phyloP scores from a whole-genome alignment of 2,888 invertebrate species.

The Cyrtodaria siliqua region DNA sequence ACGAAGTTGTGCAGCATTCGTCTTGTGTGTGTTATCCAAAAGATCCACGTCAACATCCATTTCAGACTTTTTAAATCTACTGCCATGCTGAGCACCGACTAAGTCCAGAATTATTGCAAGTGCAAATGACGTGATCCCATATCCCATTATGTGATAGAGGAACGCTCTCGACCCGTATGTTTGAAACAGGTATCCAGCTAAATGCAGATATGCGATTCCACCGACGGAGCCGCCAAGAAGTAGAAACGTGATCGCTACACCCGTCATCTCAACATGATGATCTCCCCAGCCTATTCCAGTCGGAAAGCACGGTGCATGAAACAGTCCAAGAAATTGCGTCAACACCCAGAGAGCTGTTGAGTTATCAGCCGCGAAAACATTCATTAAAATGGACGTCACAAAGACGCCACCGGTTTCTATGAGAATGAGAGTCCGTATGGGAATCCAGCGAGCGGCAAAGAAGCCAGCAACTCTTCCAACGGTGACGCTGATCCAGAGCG shows the following conservation, averaged over 20 bases:
- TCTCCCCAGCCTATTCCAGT: slow-evolving; percentile 75
- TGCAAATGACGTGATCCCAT: too few species aligned
- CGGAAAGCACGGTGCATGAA: slow-evolving; percentile 72
- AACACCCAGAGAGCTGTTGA: too few species aligned
- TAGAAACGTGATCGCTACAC: slow-evolving; percentile 70
- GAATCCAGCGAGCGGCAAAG: slow-evolving; percentile 26
- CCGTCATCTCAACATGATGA: too few species aligned
- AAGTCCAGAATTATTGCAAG: slow-evolving; percentile 53
- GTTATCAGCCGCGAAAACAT: slow-evolving; percentile 62
- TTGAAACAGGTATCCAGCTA: slow-evolving; percentile 72
- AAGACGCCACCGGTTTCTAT: too few species aligned
- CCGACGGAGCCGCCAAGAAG: slow-evolving; percentile 69
- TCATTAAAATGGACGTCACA: too few species aligned
- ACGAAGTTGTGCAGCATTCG: too few species aligned
- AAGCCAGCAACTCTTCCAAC: slow-evolving; percentile 35
- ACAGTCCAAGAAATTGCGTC: slow-evolving; percentile 64
- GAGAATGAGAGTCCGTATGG: slow-evolving; percentile 21
- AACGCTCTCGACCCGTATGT: slow-evolving; percentile 62
- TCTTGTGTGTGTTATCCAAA: too few species aligned
- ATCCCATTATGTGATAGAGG: too few species aligned
- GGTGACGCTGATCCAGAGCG: slow-evolving; percentile 49
- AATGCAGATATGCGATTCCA: slow-evolving; percentile 67
- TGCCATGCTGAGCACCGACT: slow-evolving; percentile 55
- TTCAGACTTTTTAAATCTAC: too few species aligned
- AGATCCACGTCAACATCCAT: too few species aligned